Base-by-base conservation (phyloP, 2,797 vertebrate species). In the Pogonophryne albipinna region DNA sequence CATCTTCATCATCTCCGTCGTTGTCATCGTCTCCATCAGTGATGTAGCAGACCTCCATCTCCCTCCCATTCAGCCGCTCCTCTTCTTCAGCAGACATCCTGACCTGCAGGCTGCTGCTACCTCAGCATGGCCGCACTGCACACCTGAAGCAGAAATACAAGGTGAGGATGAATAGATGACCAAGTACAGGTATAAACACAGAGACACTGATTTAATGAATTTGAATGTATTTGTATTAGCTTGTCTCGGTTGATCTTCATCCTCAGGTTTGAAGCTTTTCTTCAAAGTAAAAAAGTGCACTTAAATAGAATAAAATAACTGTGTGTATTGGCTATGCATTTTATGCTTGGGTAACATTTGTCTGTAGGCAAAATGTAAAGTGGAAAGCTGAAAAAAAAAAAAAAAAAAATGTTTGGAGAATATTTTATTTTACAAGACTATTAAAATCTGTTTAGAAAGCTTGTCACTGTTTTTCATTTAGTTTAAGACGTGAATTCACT, bases 81-180 rank as follows among this genome's bases (percentile, higher is more conserved):
- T 87, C 84, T 51, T 85, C 75, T 63, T 77, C 79, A 46, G 87
- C 83, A 81, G 81, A 90, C 92, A 93, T 92, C 71, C 77, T 87
- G 71, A 68, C 71, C 57, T 42, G 63, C 53, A 68, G 51, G 58
- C 59, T 47, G 59, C 49, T 82, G 90, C 84, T 91, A 89, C 76
- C 88, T 91, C 27, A 75, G 82, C 88, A 92, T 91, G 69, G 60
- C 72, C 66, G 3, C 38, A 12, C 19, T 27, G 59, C 71, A 76
- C 73, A 75, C 80, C 89, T 89, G 65, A 41, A 73, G 70, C 14
- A 55, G 13, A 72, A 70, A 47, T 0, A 62, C 4, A 76, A 6
- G 17, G 20, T 2, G 4, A 7, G 17, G 52, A 55, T 55, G 38
- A 57, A 71, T 4, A 16, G 49, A 70, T 9, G 38, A 47, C 55